phyloP scores from a whole-genome alignment of 1,140 invertebrate species.

The Spodoptera litura region DNA sequence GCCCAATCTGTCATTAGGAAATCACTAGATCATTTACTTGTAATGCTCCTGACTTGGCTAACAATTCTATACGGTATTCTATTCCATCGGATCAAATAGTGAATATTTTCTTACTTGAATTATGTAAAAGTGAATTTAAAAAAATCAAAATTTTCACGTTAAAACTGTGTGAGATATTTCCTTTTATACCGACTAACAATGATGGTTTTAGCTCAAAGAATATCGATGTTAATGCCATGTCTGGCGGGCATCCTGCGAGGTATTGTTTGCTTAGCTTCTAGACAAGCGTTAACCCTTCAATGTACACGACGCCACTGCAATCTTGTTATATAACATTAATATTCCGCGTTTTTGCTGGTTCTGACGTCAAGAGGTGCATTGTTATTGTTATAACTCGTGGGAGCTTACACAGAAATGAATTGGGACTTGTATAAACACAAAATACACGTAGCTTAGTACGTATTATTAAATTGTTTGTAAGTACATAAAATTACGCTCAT shows the following conservation, averaged over 20 bases:
- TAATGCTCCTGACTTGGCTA: neutral
- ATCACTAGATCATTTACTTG: constrained; percentile 12
- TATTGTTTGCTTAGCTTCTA: constrained; percentile 34
- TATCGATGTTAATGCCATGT: constrained; percentile 32
- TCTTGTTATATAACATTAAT: constrained; percentile 21
- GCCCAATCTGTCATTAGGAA: constrained; percentile 6
- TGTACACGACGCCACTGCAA: constrained; percentile 19
- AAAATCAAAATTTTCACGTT: too few species aligned
- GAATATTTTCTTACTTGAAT: too few species aligned
- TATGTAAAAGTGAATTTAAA: too few species aligned
- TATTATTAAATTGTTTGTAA: constrained; percentile 20
- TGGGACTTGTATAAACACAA: constrained; percentile 3
- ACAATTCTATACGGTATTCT: neutral
- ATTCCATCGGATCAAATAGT: too few species aligned
- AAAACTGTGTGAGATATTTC: too few species aligned
- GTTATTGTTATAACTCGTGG: constrained; percentile 35
- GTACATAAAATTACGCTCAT: constrained; percentile 20
- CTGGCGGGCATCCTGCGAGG: constrained; percentile 30
- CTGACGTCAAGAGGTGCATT: constrained; percentile 37
- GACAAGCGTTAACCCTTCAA: constrained; percentile 26
- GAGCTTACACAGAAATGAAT: constrained; percentile 31
- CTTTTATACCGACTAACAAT: neutral
- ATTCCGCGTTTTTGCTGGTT: constrained; percentile 30
- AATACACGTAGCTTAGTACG: neutral
- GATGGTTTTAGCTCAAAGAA: constrained; percentile 6